These are phyloP conservation scores for Sinelater perroti DNA, from an alignment of 2,888 invertebrate species.

Conservation along the genomic window DNA sequence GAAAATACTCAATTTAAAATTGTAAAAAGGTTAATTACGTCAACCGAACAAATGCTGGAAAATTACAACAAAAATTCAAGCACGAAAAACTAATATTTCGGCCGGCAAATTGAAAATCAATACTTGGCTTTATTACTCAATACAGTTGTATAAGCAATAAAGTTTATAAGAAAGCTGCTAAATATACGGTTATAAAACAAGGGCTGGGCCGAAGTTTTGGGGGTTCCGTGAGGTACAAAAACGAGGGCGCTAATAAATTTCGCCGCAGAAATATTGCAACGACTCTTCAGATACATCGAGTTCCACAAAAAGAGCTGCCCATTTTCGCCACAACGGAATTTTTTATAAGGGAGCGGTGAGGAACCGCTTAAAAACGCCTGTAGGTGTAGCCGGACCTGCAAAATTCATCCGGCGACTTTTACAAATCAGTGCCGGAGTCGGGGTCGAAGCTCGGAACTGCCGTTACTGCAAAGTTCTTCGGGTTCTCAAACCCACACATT, in stretches of 20 bases:
- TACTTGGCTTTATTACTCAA: constrained; percentile 23
- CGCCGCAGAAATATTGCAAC: constrained; percentile 23
- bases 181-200: constrained; percentile 20
- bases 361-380: constrained; percentile 1
- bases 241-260: constrained; percentile 23
- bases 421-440: constrained; percentile 22
- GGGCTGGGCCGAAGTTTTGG: constrained; percentile 6
- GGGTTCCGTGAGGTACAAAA: constrained; percentile 17
- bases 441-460: constrained; percentile 27
- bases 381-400: constrained; percentile 3
- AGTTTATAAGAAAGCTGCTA: constrained; percentile 19
- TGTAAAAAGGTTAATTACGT: background rate
- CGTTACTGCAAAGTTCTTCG: constrained; percentile 30
- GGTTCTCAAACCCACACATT: constrained; percentile 30
- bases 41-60: too few species aligned
- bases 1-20: background rate
- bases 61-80: constrained; percentile 25
- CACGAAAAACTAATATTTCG: constrained; percentile 7
- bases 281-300: constrained; percentile 15
- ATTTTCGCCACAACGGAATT: constrained; percentile 4
- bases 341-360: background rate
- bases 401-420: constrained; percentile 20
- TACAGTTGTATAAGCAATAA: constrained; percentile 24
- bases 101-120: constrained; percentile 27
- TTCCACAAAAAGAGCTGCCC: constrained; percentile 9